Evolutionary conservation across 2,888 invertebrate genomes (phyloP).

Genomic region (Torymus tubicola): DNA sequence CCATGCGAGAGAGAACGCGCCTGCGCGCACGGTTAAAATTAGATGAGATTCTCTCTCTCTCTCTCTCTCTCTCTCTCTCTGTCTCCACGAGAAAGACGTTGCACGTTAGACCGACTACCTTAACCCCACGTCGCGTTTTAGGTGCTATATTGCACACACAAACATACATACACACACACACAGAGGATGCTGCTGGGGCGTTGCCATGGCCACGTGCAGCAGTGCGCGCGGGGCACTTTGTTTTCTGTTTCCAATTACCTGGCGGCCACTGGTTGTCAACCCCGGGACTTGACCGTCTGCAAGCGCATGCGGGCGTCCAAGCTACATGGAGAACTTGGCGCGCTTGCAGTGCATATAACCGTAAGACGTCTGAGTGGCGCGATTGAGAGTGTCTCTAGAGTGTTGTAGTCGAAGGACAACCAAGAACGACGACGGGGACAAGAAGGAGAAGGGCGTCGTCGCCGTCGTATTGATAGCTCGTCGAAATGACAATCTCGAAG

Average conservation of each 20-base stretch:
- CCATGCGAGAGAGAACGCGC: no score
- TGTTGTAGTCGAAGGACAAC: no score
- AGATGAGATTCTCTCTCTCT: no score
- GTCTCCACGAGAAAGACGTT: neutral
- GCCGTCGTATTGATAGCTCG: no score
- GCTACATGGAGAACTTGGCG: neutral
- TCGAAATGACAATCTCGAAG: no score
- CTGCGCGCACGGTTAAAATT: no score
- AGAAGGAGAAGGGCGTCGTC: no score
- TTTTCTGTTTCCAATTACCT: conserved; percentile 70
- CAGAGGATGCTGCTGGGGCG: conserved; percentile 59
- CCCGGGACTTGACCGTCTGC: conserved; percentile 46
- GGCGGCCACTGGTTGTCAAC: conserved; percentile 65
- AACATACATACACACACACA: neutral
- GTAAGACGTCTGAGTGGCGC: neutral
- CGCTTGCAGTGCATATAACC: neutral
- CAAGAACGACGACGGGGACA: no score
- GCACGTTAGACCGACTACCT: neutral
- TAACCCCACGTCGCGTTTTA: neutral
- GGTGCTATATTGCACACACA: neutral
- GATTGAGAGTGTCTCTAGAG: neutral
- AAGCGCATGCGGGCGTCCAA: neutral
- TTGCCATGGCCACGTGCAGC: conserved; percentile 64
- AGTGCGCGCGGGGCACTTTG: conserved; percentile 63
- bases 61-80: no score